Conservation (phyloP, 2,797 vertebrate species). For the Mormyrus hasselquistii region DNA sequence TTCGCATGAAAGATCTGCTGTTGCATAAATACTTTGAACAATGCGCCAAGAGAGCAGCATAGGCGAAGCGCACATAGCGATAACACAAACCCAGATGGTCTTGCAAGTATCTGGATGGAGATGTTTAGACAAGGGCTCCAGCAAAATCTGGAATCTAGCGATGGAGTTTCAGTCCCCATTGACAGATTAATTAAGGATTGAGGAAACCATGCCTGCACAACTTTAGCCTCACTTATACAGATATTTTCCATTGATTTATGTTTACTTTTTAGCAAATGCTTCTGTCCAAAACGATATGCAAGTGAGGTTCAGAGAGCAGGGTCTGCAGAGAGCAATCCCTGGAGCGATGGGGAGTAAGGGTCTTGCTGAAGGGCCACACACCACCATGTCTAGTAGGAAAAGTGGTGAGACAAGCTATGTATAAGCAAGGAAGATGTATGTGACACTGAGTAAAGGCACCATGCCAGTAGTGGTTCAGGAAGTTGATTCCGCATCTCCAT, state of each 20-base stretch:
- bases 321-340: background rate
- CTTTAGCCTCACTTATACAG: conserved; percentile 10
- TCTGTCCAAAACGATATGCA: background rate
- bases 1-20: conserved; percentile 29
- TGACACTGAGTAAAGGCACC: background rate
- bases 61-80: conserved; percentile 12
- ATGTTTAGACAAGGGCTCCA: background rate
- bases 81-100: conserved; percentile 10
- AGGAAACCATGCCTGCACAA: background rate
- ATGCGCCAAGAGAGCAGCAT: background rate
- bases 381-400: background rate
- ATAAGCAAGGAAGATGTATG: background rate
- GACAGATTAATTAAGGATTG: conserved; percentile 26
- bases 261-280: background rate
- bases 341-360: background rate
- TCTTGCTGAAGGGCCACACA: background rate
- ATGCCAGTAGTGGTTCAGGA: conserved; percentile 25
- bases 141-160: background rate
- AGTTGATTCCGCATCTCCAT: conserved; percentile 18
- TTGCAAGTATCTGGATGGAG: conserved; percentile 11
- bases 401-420: background rate
- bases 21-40: conserved; percentile 13
- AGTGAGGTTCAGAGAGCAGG: background rate
- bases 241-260: background rate
- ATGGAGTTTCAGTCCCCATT: background rate